These are phyloP conservation scores for Heliconius eleuchia DNA, from an alignment of 1,140 invertebrate species.

Conservation along the genomic window DNA sequence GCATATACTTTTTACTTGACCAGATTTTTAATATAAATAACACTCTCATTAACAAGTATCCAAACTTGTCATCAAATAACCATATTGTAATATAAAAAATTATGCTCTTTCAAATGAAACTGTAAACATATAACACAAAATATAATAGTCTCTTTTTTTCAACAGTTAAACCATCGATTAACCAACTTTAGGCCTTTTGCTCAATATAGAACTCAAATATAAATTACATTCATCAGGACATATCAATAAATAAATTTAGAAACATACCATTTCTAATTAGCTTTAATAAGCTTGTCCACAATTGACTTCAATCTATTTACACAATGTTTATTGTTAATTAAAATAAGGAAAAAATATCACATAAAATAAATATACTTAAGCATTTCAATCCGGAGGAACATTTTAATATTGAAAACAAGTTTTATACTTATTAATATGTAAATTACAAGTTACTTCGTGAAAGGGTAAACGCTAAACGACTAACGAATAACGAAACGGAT, in stretches of 20 bases:
- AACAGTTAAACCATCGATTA: background rate
- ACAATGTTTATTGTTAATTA: background rate
- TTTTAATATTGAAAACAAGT: slow-evolving; percentile 25
- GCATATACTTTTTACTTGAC: too few species aligned
- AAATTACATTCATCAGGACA: background rate
- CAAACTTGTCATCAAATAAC: too few species aligned
- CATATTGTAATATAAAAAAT: too few species aligned
- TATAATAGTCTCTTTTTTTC: background rate
- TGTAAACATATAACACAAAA: background rate
- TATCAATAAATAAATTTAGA: slow-evolving; percentile 18
- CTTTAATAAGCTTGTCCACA: slow-evolving; percentile 21
- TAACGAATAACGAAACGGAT: slow-evolving; percentile 4
- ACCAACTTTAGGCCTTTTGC: background rate
- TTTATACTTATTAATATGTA: slow-evolving; percentile 31
- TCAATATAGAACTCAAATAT: background rate
- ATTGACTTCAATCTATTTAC: background rate
- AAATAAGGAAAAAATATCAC: background rate
- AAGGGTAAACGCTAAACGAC: slow-evolving; percentile 21
- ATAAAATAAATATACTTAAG: background rate
- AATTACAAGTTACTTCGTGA: slow-evolving; percentile 35
- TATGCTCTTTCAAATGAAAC: too few species aligned
- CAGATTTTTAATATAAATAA: too few species aligned
- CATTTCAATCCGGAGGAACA: background rate
- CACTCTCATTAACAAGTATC: too few species aligned
- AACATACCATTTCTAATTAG: slow-evolving; percentile 30